Conservation (phyloP, 2,888 invertebrate species). For the Platycheirus rosarum region DNA sequence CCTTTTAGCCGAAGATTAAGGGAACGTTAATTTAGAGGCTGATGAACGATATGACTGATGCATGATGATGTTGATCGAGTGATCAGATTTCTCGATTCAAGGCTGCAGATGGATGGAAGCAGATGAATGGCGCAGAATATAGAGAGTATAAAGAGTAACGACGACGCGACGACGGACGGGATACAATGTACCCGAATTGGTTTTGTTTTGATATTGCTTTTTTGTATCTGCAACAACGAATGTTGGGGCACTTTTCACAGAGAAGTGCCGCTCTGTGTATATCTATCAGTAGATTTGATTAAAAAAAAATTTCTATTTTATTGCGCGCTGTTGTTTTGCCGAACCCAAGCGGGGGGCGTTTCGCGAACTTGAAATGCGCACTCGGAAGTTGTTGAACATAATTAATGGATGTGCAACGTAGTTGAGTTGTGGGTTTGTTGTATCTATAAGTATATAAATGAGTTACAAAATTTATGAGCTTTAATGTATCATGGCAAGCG, state of each 20-base stretch:
- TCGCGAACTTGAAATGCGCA: constrained; percentile 55
- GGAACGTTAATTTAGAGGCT: constrained; percentile 65
- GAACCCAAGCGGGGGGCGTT: constrained; percentile 48
- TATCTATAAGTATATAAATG: background rate
- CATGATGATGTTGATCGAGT: constrained; percentile 58
- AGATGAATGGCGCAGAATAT: background rate
- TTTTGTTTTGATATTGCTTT: too few relatives aligned
- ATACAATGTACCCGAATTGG: too few relatives aligned
- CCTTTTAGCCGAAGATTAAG: constrained; percentile 29
- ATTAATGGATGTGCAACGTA: constrained; percentile 49
- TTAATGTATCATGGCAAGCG: background rate
- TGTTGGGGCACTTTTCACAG: background rate
- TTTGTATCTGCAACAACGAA: background rate
- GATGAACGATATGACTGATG: constrained; percentile 67
- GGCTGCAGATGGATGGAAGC: constrained; percentile 24
- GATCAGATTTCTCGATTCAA: constrained; percentile 65
- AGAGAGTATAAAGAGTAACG: too few relatives aligned
- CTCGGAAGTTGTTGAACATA: constrained; percentile 61
- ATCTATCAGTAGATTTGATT: constrained; percentile 32
- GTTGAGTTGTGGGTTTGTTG: constrained; percentile 1
- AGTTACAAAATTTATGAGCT: constrained; percentile 5
- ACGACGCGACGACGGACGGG: constrained; percentile 6
- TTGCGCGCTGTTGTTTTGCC: background rate
- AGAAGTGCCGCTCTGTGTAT: background rate
- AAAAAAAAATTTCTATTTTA: constrained; percentile 2